Percentiles rank a stretch among this genome's conserved stretches.
Conservation (phyloP, 2,888 invertebrate genomes). For the Dicranocentrus wangi region DNA sequence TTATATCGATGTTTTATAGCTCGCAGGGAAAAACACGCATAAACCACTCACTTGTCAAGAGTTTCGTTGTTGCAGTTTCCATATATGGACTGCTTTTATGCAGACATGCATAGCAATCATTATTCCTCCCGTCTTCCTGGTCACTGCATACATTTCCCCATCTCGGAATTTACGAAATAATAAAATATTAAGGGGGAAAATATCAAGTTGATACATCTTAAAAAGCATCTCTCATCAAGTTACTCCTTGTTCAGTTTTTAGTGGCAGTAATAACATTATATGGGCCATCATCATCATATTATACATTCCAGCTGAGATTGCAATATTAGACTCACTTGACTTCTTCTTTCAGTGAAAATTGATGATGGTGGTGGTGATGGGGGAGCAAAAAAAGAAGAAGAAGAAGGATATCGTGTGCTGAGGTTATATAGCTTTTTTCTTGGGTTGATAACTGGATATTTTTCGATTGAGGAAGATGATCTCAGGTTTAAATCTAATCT, state of each 20-base stretch:
- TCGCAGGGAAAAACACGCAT: constrained; percentile 32
- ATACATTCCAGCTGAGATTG: constrained; percentile 13
- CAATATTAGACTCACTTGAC: neutral
- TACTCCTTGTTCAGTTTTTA: neutral
- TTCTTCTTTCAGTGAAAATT: neutral
- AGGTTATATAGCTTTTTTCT: neutral
- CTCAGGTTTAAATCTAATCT: constrained; percentile 8
- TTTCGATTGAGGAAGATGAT: neutral
- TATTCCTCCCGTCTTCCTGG: constrained; percentile 7
- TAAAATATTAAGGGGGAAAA: no score
- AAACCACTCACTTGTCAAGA: constrained; percentile 42
- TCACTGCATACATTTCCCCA: constrained; percentile 16
- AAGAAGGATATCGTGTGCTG: constrained; percentile 10
- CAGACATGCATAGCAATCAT: constrained; percentile 37
- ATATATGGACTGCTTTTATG: constrained; percentile 46
- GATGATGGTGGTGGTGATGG: neutral
- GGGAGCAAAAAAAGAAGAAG: neutral
- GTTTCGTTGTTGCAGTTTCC: constrained; percentile 51
- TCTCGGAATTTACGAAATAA: neutral
- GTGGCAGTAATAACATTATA: constrained; percentile 24
- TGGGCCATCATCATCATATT: neutral
- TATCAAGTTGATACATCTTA: constrained; percentile 9
- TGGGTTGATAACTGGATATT: neutral
- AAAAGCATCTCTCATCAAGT: constrained; percentile 24
- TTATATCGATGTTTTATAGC: constrained; percentile 30